Evolutionary conservation across 2,113 vertebrate genomes (phyloP).

Genomic region (Erythrolamprus reginae): DNA sequence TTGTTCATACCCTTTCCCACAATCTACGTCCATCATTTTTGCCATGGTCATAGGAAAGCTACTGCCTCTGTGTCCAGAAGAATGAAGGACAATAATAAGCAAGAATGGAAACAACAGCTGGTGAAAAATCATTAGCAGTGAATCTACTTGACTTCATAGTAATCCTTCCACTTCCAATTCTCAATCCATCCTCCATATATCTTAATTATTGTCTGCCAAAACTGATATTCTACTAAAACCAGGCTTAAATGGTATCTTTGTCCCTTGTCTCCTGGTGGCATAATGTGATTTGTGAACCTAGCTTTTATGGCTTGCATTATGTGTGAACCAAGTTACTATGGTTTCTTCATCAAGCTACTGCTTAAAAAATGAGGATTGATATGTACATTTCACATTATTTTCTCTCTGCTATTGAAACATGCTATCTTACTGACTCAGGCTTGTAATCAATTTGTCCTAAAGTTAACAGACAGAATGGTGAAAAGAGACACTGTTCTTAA

Average conservation of each 20-base stretch:
- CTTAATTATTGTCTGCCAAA: constrained; percentile 47
- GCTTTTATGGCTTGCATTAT: background rate
- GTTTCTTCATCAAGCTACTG: background rate
- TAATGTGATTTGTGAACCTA: background rate
- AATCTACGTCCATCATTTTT: accelerated
- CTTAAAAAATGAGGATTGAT: background rate
- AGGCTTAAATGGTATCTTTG: constrained; percentile 28
- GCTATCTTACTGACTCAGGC: background rate
- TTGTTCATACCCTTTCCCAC: background rate
- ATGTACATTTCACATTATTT: background rate
- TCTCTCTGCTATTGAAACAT: background rate
- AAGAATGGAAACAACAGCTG: constrained; percentile 51
- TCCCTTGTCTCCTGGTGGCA: background rate
- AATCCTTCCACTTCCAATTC: constrained; percentile 42
- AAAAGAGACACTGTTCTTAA: background rate
- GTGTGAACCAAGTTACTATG: background rate
- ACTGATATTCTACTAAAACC: background rate
- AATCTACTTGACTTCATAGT: constrained; percentile 49
- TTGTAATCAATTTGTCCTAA: background rate
- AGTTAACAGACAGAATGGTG: background rate
- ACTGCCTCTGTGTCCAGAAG: constrained; percentile 47
- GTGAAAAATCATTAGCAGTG: constrained; percentile 52
- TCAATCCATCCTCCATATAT: constrained; percentile 41
- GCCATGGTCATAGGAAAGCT: background rate
- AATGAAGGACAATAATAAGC: constrained; percentile 46